phyloP scores from a whole-genome alignment of 2,888 invertebrate genomes.

The Acleris holmiana region DNA sequence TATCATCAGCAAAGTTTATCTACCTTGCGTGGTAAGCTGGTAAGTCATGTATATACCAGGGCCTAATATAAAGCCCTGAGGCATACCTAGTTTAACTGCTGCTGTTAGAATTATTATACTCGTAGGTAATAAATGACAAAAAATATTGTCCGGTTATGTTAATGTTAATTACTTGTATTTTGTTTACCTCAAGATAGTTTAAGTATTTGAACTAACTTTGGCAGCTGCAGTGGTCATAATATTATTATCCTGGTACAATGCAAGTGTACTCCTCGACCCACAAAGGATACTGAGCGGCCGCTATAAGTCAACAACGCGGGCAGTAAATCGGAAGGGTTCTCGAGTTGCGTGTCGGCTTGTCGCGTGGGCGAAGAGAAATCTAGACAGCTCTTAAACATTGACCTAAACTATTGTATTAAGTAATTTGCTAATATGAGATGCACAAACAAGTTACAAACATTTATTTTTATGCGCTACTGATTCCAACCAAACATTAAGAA shows the following conservation, averaged over 20 bases:
- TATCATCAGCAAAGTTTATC: too few species aligned
- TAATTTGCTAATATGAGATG: not conserved
- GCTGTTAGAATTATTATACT: too few species aligned
- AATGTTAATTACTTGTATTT: too few species aligned
- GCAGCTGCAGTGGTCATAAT: too few species aligned
- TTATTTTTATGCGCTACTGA: not conserved
- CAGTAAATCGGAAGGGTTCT: conserved; percentile 37
- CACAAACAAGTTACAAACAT: not conserved
- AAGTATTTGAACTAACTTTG: too few species aligned
- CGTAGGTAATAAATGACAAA: too few species aligned
- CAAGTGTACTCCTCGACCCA: conserved; percentile 5
- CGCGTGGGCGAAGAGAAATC: conserved; percentile 46
- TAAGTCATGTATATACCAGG: too few species aligned
- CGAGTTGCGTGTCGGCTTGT: conserved; percentile 34
- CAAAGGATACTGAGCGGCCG: conserved; percentile 50
- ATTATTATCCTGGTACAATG: not conserved
- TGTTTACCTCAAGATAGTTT: too few species aligned
- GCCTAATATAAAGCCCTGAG: too few species aligned
- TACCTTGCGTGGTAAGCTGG: too few species aligned
- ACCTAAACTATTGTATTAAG: conserved; percentile 11
- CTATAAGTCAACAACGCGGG: conserved; percentile 43
- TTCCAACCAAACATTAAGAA: not conserved
- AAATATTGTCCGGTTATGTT: too few species aligned
- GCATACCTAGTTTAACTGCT: too few species aligned
- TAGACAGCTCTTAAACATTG: conserved; percentile 24